A percentile compares a stretch with the other conserved stretches of the same genome.
Evolutionary conservation across 2,797 vertebrate genomes (phyloP).

Genomic region (Dendrocincla fuliginosa): DNA sequence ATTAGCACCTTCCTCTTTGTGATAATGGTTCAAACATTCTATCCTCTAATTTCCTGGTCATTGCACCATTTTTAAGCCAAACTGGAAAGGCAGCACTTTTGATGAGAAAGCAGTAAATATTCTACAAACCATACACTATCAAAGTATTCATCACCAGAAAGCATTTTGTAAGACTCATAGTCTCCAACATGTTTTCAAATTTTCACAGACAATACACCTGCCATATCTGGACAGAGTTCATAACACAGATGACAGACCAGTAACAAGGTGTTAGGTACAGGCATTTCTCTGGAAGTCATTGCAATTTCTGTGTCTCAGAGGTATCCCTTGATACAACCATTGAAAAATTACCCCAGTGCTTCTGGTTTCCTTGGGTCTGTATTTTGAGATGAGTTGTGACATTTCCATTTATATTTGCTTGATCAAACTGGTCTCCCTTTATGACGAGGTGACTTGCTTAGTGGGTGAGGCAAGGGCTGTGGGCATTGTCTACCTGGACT

Average conservation of each 20-base stretch:
- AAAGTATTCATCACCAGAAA: neutral
- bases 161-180: neutral
- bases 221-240: neutral
- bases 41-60: neutral
- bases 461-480: neutral
- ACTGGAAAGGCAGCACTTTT: neutral
- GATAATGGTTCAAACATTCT: neutral
- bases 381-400: neutral
- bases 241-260: neutral
- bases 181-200: fast-evolving
- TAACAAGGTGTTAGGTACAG: neutral
- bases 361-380: neutral
- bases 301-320: neutral
- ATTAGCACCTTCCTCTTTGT: neutral
- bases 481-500: neutral
- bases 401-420: neutral
- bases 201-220: neutral
- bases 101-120: neutral
- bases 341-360: neutral
- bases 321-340: neutral
- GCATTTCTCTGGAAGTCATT: neutral
- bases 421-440: neutral
- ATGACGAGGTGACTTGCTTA: neutral
- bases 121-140: neutral
- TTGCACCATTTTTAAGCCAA: neutral